Conservation (phyloP, 2,797 vertebrate genomes). For the Silurus lanzhouensis region DNA sequence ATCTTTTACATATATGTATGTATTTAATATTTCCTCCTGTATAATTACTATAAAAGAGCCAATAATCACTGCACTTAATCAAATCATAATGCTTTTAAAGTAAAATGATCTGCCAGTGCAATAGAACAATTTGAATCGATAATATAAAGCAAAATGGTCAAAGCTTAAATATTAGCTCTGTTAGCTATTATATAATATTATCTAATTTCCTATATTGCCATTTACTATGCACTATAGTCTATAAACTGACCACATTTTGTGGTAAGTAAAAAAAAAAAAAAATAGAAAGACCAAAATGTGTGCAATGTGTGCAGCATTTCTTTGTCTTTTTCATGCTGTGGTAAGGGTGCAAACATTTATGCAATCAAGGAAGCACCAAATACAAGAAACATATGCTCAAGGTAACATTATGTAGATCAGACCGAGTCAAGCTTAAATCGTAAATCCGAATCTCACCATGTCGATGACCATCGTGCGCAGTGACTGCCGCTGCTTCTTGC, state of each 20-base stretch:
- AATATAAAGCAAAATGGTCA: neutral
- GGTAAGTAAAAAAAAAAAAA: neutral
- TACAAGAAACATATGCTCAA: neutral
- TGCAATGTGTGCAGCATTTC: neutral
- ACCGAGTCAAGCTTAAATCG: neutral
- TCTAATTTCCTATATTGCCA: neutral
- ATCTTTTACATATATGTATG: neutral
- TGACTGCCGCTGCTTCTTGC: conserved; percentile 83
- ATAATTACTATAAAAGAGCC: neutral
- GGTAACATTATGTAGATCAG: neutral
- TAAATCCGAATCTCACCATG: conserved; percentile 71
- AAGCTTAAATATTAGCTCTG: neutral
- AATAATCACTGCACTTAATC: neutral
- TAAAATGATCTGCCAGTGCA: neutral
- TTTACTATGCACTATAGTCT: neutral
- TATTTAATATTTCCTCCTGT: neutral
- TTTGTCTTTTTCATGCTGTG: neutral
- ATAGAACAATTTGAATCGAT: neutral
- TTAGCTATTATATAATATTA: neutral
- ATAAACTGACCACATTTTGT: neutral
- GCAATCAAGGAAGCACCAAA: neutral
- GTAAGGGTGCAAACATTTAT: neutral
- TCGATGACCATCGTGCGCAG: conserved; percentile 93
- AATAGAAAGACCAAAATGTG: no score
- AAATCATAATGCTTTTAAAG: neutral